Conservation (phyloP, 2,888 invertebrate genomes). For the Lamproptera curius region DNA sequence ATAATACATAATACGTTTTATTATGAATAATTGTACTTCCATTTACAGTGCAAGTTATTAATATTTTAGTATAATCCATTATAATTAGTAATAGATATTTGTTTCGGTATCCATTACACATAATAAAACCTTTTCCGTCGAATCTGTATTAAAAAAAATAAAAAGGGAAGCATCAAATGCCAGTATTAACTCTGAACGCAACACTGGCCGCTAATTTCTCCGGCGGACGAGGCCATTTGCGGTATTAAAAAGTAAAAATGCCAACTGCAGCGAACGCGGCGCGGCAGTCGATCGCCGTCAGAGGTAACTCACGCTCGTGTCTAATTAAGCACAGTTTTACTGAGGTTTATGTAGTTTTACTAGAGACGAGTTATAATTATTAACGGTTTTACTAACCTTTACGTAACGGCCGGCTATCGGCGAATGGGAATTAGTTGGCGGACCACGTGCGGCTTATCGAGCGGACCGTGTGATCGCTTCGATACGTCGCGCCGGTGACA, state of each 20-base stretch:
- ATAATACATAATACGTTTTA: too few species aligned
- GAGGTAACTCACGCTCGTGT: conserved; percentile 2
- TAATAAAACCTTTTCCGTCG: too few species aligned
- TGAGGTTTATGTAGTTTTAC: too few species aligned
- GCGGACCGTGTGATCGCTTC: conserved; percentile 53
- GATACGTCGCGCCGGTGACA: conserved; percentile 54
- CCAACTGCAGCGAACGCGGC: too few species aligned
- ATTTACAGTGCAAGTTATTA: too few species aligned
- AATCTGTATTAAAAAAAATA: too few species aligned
- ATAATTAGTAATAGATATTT: too few species aligned
- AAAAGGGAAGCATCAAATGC: too few species aligned
- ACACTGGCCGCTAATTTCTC: background rate
- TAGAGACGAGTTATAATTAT: conserved; percentile 28
- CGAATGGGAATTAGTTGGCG: conserved; percentile 33
- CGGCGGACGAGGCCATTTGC: background rate
- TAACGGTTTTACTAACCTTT: conserved; percentile 27
- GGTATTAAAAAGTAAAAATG: background rate
- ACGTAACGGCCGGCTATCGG: conserved; percentile 22
- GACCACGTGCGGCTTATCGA: conserved; percentile 61
- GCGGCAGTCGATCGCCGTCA: background rate
- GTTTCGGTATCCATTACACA: too few species aligned
- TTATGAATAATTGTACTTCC: too few species aligned
- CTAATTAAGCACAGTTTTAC: conserved; percentile 20
- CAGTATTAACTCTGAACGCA: too few species aligned
- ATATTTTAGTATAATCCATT: too few species aligned